These are phyloP conservation scores for Notoglanidium macrostoma DNA, from an alignment of 2,797 vertebrate species.

Conservation along the genomic window DNA sequence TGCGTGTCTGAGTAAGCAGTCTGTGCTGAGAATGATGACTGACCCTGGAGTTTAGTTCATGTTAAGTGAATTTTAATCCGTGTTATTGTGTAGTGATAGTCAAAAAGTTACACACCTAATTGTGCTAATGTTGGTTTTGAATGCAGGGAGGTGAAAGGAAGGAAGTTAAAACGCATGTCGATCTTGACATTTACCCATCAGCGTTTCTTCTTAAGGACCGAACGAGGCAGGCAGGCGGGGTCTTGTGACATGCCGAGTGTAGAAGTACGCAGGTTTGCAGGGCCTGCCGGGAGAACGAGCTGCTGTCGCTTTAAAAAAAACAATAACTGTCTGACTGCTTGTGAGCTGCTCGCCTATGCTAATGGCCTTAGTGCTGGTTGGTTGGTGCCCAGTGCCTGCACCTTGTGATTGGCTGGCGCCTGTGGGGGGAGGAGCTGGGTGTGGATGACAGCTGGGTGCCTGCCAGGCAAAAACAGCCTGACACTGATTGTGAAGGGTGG, in stretches of 20 bases:
- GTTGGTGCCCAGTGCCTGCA: slow-evolving; percentile 64
- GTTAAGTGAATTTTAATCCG: neutral
- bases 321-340: slow-evolving; percentile 73
- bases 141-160: neutral
- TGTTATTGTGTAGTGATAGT: neutral
- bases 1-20: neutral
- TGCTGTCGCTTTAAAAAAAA: slow-evolving; percentile 84
- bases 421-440: slow-evolving; percentile 74
- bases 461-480: slow-evolving; percentile 79
- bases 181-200: neutral
- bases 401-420: slow-evolving; percentile 68
- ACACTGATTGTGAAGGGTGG: slow-evolving; percentile 71
- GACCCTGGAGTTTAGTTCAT: neutral
- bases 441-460: slow-evolving; percentile 81
- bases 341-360: slow-evolving; percentile 70
- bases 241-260: neutral
- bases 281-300: slow-evolving; percentile 64
- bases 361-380: slow-evolving; percentile 80
- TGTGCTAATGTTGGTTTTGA: neutral
- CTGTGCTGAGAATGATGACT: neutral
- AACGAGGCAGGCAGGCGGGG: neutral
- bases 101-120: neutral
- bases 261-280: neutral
- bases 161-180: neutral
- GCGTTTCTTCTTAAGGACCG: neutral